phyloP scores from a whole-genome alignment of 2,797 vertebrate species.

The Carapus acus region DNA sequence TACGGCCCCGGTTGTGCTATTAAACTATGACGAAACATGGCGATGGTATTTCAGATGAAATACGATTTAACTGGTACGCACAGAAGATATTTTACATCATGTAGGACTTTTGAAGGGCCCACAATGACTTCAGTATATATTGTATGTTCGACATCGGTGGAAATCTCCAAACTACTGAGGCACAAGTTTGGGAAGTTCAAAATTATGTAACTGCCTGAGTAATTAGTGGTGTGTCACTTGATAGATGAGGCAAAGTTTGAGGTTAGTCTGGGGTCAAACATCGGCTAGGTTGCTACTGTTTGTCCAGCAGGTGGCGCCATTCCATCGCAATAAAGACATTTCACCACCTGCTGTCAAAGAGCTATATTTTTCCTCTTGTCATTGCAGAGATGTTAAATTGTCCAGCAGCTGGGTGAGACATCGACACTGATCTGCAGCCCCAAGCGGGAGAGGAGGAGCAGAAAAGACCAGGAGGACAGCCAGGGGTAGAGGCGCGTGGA shows the following conservation, averaged over 20 bases:
- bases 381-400: conserved; percentile 37
- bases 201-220: too few relatives aligned
- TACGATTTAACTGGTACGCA: too few relatives aligned
- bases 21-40: too few relatives aligned
- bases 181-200: too few relatives aligned
- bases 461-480: conserved; percentile 50
- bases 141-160: too few relatives aligned
- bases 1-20: conserved; percentile 26
- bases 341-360: conserved; percentile 30
- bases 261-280: conserved; percentile 30
- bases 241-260: background rate
- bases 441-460: conserved; percentile 35
- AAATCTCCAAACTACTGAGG: too few relatives aligned
- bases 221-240: too few relatives aligned
- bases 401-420: conserved; percentile 34
- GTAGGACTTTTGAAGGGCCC: too few relatives aligned
- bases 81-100: too few relatives aligned
- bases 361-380: conserved; percentile 16
- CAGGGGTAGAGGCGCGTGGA: conserved; percentile 30
- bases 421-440: conserved; percentile 33
- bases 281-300: conserved; percentile 41
- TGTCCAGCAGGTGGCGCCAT: conserved; percentile 61
- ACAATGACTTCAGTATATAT: too few relatives aligned
- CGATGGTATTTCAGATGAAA: too few relatives aligned
- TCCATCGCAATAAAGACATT: conserved; percentile 17